Evolutionary conservation across 92 coral and sea anemone genomes (phyloP), one percentile per base, ranked within the genome.

Genomic region (Chrysogorgia sp.): DNA sequence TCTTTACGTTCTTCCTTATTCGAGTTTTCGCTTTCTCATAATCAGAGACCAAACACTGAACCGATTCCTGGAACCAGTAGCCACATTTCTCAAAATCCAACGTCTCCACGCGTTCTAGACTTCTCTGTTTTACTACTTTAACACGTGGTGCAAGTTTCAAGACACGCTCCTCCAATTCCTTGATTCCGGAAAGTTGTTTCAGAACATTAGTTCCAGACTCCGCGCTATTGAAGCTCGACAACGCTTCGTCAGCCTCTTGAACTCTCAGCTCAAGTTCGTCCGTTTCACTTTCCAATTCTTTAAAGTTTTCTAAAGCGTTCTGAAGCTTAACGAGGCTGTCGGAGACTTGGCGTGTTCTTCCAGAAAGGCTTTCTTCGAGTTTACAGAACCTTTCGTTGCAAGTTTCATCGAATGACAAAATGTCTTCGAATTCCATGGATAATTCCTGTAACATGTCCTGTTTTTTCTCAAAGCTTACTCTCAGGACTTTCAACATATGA

Each of bases 21-120:
- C 83, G 87, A 71, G 81, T 86, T 45, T 86, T 89, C 1, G 87
- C 89, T 55, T 55, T 83, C 15, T 83, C 89, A 50, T 72, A 72
- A 24, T 59, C 30, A 7, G 63, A 32, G 3, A 72, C 64, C 79
- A 72, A 55, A 72, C 79, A 72, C 21, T 72, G 64, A 6, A 56
- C 53, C 7, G 33, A 53, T 72, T 72, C 79, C 22, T 72, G 79
- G 55, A 72, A 56, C 79, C 79, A 72, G 19, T 72, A 56, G 34
- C 79, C 65, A 8, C 32, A 72, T 29, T 56, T 72, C 64, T 72
- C 79, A 22, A 34, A 72, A 71, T 71, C 77, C 23, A 49, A 30
- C 19, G 14, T 49, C 8, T 72, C 64, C 22, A 56, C 20, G 1
- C 34, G 63, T 35, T 72, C 79, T 40, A 52, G 40, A 24, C 79